A percentile compares a stretch with the other conserved stretches of the same genome.
Conservation (phyloP, 2,113 vertebrate genomes). For the Fregata magnificens region DNA sequence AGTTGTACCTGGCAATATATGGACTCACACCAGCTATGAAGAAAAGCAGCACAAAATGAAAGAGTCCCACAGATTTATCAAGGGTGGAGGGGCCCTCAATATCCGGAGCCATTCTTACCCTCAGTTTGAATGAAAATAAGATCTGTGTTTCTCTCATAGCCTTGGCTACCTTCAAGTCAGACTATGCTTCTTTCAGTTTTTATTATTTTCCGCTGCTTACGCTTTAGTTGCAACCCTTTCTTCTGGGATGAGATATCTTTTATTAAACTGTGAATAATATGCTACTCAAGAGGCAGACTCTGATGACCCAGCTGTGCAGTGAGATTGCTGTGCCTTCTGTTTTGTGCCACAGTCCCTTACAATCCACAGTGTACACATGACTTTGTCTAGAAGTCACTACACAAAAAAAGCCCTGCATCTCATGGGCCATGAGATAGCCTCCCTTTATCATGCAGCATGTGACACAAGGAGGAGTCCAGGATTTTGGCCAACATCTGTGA, state of each 20-base stretch:
- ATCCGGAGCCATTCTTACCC: background rate
- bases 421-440: background rate
- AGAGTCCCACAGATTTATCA: background rate
- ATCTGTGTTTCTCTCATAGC: background rate
- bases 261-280: background rate
- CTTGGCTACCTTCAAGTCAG: background rate
- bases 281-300: background rate
- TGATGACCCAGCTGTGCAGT: background rate
- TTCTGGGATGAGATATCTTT: background rate
- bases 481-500: background rate
- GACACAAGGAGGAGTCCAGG: background rate
- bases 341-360: background rate
- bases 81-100: background rate
- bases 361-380: background rate
- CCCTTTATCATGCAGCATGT: background rate
- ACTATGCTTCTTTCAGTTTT: fast-evolving
- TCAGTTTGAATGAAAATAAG: background rate
- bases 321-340: background rate
- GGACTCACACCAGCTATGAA: background rate
- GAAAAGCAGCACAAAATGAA: background rate
- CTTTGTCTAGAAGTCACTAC: background rate
- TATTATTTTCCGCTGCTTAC: background rate
- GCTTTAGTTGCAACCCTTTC: background rate
- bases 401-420: background rate
- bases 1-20: background rate